Base-by-base conservation (phyloP, 2,888 invertebrate species). In the Zhuqinia jingwanae region DNA sequence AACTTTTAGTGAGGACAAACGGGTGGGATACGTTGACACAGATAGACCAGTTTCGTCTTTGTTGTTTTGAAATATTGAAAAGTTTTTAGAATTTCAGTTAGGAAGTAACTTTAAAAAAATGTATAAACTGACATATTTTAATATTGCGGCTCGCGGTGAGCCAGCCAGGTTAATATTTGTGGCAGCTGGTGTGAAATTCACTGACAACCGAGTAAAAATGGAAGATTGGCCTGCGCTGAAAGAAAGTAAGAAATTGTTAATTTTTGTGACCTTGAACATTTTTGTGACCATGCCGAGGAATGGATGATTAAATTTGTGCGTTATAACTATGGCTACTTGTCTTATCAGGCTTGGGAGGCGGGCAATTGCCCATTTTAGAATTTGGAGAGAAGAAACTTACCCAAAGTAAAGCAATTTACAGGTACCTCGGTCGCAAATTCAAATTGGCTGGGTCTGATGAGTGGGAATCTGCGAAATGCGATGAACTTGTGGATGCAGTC, bases 381-480 rank as follows among this genome's bases (percentile, higher is more conserved):
- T 89, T 91, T 25, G 91, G 90, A 2, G 91, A 91, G 0, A 80
- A 88, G 60, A 88, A 85, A 3, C 88, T 91, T 3, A 89, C 89
- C n/a, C 91, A 91, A 88, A 90, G 90, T 20, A 89, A 89, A 17
- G 88, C 91, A 15, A 91, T 91, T 68, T 90, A 90, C 70, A 85
- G 91, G 8, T 91, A 90, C 73, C 79, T 91, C 11, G 91, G 90
- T 0, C 86, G 89, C 45, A 90, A 91, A 68, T 91, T 90, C 70
- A 86, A 90, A 20, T 73, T 91, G 47, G 65, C 82, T 36, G 89
- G 89, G 45, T 78, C 75, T 10, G 89, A 90, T 87, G 89, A 89
- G n/a, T 90, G 89, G 90, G 88, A 90, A 60, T 60, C 87, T 1
- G 73, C 88, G 20, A 77, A 79, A 27, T 88, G 88, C 75, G 89